Base-by-base conservation (phyloP, 1,140 invertebrate genomes). In the Anthonomus grandis region DNA sequence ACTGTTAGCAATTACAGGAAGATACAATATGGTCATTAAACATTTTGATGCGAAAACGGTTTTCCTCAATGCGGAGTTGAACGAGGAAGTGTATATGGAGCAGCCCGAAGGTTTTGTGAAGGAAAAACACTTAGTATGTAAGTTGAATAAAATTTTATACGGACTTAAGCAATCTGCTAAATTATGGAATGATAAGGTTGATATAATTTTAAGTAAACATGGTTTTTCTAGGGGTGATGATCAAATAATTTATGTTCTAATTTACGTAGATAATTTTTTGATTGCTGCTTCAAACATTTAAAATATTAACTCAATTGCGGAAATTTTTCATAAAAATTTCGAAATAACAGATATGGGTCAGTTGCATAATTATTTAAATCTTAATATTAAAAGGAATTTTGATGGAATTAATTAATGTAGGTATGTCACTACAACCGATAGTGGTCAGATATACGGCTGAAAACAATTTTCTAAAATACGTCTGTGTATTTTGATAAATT, bases 71-170 rank as follows among this genome's bases (percentile, higher is more conserved):
- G 56, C 58, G n/a, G 37, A 52, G 4, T 31, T 65, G 27, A 49
- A 68, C 17, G 37, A 62, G 41, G 52, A 57, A 2, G 59, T 69
- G 10, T 66, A 65, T 15, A 62, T 64, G 41, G 15, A 60, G 17
- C 38, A 27, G 25, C 62, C 62, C n/a, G 57, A 53, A 25, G 51
- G 41, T n/a, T 53, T 21, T 21, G 18, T 19, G 9, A 57, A 41
- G 23, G 31, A 53, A 6, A 34, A 52, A 3, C 52, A 52, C 3
- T 25, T 49, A 37, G 63, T 66, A 5, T 70, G 69, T 34, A 62
- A 60, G 25, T 53, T 65, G 13, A 64, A 59, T 13, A 71, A 66
- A 60, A 59, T 39, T 15, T 24, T 74, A 12, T 73, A 70, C 47
- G 69, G 64, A 9, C 57, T 69, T 0, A 62, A 59, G 55, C 68